Conservation (phyloP, 2,888 invertebrate species). For the Metopia argyrocephala region DNA sequence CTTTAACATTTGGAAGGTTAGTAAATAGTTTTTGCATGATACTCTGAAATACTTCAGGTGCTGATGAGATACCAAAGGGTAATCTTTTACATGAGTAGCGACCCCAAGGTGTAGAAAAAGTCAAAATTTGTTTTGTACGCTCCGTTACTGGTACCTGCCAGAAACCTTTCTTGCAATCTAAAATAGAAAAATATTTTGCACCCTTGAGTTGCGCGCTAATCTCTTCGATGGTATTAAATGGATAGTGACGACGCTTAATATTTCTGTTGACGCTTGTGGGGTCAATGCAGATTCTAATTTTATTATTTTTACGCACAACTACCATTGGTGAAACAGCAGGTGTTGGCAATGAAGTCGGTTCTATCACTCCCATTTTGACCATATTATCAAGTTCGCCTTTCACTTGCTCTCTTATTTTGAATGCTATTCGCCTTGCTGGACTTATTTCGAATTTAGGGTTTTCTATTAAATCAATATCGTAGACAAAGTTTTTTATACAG, state of each 20-base stretch:
- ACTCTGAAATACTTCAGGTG: constrained; percentile 68
- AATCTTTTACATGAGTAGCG: constrained; percentile 57
- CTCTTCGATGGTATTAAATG: constrained; percentile 51
- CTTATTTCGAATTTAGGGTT: constrained; percentile 56
- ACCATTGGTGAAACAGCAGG: constrained; percentile 61
- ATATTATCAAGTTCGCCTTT: constrained; percentile 62
- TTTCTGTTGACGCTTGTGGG: constrained; percentile 45
- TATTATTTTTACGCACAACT: constrained; percentile 46
- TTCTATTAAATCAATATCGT: constrained; percentile 59
- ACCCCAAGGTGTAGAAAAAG: constrained; percentile 60
- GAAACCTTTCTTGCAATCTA: constrained; percentile 60
- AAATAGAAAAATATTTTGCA: constrained; percentile 47
- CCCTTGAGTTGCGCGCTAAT: no score
- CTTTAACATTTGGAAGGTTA: constrained; percentile 56
- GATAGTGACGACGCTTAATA: constrained; percentile 47
- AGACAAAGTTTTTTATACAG: constrained; percentile 54
- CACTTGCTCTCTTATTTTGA: constrained; percentile 57
- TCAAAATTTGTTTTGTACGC: constrained; percentile 56
- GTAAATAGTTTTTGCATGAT: constrained; percentile 57
- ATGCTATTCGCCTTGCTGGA: constrained; percentile 47
- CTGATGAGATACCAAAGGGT: constrained; percentile 58
- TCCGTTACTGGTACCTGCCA: constrained; percentile 61
- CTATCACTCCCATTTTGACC: constrained; percentile 51
- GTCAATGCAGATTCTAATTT: constrained; percentile 48
- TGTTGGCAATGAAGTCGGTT: constrained; percentile 51